These are phyloP conservation scores for Nothocercus nigrocapillus DNA, from an alignment of 2,113 vertebrate genomes.

Conservation along the genomic window DNA sequence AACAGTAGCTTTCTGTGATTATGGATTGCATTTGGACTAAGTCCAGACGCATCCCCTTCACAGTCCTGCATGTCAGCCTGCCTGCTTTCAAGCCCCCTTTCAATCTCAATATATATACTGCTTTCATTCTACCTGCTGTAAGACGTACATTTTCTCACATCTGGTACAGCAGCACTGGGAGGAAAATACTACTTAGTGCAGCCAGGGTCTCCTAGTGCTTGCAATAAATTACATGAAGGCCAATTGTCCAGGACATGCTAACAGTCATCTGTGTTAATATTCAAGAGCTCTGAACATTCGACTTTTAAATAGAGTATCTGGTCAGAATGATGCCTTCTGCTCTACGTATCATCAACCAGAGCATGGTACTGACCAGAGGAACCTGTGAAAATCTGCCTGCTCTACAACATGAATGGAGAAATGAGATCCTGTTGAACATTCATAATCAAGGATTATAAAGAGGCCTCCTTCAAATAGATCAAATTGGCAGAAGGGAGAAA, in stretches of 20 bases:
- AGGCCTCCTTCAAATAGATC: neutral
- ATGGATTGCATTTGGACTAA: neutral
- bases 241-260: neutral
- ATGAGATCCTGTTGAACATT: fast-evolving
- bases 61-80: neutral
- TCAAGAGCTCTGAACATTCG: neutral
- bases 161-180: neutral
- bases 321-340: neutral
- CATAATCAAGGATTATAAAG: neutral
- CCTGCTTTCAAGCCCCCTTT: constrained; percentile 30
- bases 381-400: neutral
- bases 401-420: neutral
- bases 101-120: constrained; percentile 43
- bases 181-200: neutral
- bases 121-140: neutral
- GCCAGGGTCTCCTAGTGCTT: constrained; percentile 15
- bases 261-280: neutral
- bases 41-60: neutral
- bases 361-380: neutral
- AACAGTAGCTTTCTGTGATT: neutral
- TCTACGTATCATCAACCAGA: neutral
- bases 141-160: constrained; percentile 27
- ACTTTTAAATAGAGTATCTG: neutral
- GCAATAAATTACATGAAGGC: neutral
- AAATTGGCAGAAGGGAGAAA: neutral